Percentiles rank a stretch among this genome's conserved stretches.
Conservation (phyloP, 2,797 vertebrate genomes). For the Characodon lateralis region DNA sequence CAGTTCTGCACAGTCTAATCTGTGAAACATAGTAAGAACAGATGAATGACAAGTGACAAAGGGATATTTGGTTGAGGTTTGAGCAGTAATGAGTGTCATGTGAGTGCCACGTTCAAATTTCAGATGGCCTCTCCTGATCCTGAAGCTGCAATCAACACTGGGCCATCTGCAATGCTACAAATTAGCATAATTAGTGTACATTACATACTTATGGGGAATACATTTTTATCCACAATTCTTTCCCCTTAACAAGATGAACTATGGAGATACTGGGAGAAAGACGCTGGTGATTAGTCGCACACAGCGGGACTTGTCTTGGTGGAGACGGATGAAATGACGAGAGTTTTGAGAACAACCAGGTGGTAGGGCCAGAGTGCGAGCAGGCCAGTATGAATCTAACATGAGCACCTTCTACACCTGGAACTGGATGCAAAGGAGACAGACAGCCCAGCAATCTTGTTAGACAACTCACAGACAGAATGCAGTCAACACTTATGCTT, state of each 20-base stretch:
- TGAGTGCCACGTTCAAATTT: slow-evolving; percentile 73
- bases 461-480: slow-evolving; percentile 73
- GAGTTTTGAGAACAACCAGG: slow-evolving; percentile 76
- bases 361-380: slow-evolving; percentile 79
- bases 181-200: slow-evolving; percentile 86
- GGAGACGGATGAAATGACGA: slow-evolving; percentile 72
- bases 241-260: slow-evolving; percentile 72
- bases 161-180: slow-evolving; percentile 83
- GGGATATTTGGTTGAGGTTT: slow-evolving; percentile 74
- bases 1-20: slow-evolving; percentile 63
- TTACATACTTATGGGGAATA: slow-evolving; percentile 82
- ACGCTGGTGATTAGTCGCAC: slow-evolving; percentile 70
- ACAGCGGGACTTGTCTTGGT: slow-evolving; percentile 54
- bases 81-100: slow-evolving; percentile 78
- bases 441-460: slow-evolving; percentile 68
- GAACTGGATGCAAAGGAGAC: slow-evolving; percentile 72
- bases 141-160: slow-evolving; percentile 83
- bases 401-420: slow-evolving; percentile 80
- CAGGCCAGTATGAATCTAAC: slow-evolving; percentile 73
- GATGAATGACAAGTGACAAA: slow-evolving; percentile 78
- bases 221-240: slow-evolving; percentile 76
- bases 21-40: slow-evolving; percentile 76
- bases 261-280: slow-evolving; percentile 60
- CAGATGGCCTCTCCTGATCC: slow-evolving; percentile 72
- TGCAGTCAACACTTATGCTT: slow-evolving; percentile 64